Evolutionary conservation across 2,113 vertebrate genomes (phyloP), one percentile per base, ranked within the genome.

Genomic region (Oreotrochilus melanogaster): DNA sequence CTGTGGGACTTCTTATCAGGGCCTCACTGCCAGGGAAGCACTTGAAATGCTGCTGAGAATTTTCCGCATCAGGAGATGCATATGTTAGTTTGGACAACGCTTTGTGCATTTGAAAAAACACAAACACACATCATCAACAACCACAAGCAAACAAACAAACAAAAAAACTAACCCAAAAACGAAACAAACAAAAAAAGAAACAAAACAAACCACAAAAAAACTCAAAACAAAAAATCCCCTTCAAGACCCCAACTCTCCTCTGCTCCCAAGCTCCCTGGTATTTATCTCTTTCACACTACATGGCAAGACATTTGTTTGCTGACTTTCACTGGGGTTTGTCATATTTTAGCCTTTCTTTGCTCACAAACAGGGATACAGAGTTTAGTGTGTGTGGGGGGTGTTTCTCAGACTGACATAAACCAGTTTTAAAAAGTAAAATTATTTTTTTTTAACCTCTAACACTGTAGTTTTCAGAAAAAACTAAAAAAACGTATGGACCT

Each of bases 31-130:
- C 70, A 93, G n/a, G 47, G 50, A 91, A 11, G 43, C 31, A 83
- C 18, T 90, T 86, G 33, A 96, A 86, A 73, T 39, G 23, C 65
- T 84, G 47, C 42, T 86, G 56, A 93, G n/a, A 94, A 95, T 80
- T 97, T 69, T n/a, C 48, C 24, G 8, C 3, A 35, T 33, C 47
- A 48, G 47, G 21, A 48, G 21, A 48, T 21, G 43, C 21, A 5
- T 45, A 4, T 27, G 4, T 30, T 43, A 51, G 19, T 33, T 2
- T 76, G 3, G 17, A 11, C 14, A 69, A 30, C 12, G 16, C 33
- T 84, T 51, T 47, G 12, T 18, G 74, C n/a, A 53, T 30, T 51
- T 54, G 27, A 8, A 47, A 39, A 39, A 39, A 39, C 39, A 39
- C 39, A 39, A 39, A 39, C 39, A 39, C 39, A 39, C 39, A 39